Percentiles rank a stretch among this genome's conserved stretches.
Conservation (phyloP, 2,113 vertebrate species). For the Zosterops japonicus region DNA sequence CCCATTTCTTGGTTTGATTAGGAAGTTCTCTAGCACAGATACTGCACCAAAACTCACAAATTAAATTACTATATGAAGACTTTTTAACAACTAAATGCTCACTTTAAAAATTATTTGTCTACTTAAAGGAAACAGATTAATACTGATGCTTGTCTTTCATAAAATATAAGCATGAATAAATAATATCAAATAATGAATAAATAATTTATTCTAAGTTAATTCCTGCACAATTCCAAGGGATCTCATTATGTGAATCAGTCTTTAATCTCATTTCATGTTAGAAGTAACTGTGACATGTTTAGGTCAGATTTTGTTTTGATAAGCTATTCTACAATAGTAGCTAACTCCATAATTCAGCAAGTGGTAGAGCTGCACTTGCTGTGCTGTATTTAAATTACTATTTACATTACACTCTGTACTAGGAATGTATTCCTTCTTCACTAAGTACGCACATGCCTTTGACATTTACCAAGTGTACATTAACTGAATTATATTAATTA, state of each 20-base stretch:
- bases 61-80: neutral
- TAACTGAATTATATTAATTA: conserved; percentile 19
- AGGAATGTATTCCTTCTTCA: neutral
- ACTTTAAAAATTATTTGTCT: neutral
- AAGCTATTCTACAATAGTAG: neutral
- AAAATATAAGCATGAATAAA: neutral
- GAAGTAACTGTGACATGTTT: neutral
- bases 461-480: neutral
- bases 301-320: neutral
- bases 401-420: neutral
- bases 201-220: neutral
- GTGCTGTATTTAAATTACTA: neutral
- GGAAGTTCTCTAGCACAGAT: neutral
- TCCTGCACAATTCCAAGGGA: neutral
- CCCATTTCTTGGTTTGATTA: neutral
- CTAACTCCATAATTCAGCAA: neutral
- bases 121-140: neutral
- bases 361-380: neutral
- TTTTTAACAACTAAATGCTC: neutral
- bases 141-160: neutral
- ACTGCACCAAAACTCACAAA: neutral
- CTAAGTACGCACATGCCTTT: neutral
- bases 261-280: neutral
- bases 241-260: neutral
- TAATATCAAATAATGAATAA: neutral